phyloP scores from a whole-genome alignment of 2,797 vertebrate species.

The Smutsia temminckii region DNA sequence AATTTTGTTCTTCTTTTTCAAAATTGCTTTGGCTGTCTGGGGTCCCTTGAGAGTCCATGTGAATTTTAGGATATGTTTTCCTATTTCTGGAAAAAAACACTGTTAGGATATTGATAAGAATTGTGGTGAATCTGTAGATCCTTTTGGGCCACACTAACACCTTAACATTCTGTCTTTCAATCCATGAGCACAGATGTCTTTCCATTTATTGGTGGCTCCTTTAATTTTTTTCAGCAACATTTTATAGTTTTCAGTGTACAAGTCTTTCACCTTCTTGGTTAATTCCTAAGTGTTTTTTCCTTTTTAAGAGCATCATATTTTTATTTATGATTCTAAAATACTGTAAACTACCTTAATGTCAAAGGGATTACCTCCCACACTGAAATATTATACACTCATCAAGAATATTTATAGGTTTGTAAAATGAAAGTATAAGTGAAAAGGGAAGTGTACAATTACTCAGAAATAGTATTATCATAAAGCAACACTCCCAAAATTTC shows the following conservation, averaged over 20 bases:
- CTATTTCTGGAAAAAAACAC: background rate
- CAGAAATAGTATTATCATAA: background rate
- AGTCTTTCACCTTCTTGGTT: background rate
- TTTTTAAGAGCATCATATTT: background rate
- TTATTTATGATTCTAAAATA: conserved; percentile 43
- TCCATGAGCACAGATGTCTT: no score
- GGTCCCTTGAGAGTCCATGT: background rate
- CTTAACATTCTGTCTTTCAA: background rate
- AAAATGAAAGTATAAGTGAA: background rate
- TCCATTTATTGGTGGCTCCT: background rate
- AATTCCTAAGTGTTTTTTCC: background rate
- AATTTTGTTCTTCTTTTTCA: background rate
- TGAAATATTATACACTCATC: background rate
- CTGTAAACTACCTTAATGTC: background rate
- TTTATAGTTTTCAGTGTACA: background rate
- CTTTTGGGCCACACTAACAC: background rate
- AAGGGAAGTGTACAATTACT: background rate
- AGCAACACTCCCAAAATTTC: background rate
- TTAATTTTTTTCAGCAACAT: background rate
- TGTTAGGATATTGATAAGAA: background rate
- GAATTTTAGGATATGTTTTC: background rate
- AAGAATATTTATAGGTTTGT: background rate
- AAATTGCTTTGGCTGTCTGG: background rate
- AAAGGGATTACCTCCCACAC: background rate
- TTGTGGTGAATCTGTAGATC: fast-evolving